Evolutionary conservation across 2,113 vertebrate species (phyloP).

Genomic region (Ceyx margarethae): DNA sequence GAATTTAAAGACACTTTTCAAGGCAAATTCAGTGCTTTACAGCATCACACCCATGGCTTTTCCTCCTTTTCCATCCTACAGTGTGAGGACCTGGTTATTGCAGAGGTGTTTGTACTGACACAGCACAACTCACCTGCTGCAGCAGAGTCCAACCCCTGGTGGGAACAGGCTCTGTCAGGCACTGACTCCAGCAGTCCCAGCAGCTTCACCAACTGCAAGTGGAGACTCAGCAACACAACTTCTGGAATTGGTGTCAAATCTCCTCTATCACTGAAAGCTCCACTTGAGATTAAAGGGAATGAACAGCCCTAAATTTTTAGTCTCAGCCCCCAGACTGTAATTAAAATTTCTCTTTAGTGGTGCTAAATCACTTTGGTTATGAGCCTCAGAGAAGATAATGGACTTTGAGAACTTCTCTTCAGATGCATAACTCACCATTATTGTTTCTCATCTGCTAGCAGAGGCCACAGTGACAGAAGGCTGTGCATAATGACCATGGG

Average conservation of each 20-base stretch:
- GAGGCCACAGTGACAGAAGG: background rate
- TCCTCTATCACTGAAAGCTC: background rate
- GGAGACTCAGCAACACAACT: background rate
- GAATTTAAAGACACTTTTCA: background rate
- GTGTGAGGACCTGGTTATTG: background rate
- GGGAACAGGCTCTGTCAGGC: background rate
- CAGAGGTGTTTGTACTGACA: background rate
- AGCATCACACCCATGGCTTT: background rate
- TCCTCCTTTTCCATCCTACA: background rate
- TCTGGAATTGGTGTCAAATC: background rate
- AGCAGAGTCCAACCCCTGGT: background rate
- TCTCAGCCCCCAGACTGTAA: background rate
- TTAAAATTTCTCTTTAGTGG: conserved; percentile 5
- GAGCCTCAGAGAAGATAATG: background rate
- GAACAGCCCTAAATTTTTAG: background rate
- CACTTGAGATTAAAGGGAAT: background rate
- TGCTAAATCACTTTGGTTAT: conserved; percentile 4
- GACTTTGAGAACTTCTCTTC: background rate
- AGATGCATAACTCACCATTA: background rate
- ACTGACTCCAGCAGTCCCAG: background rate
- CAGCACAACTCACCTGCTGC: background rate
- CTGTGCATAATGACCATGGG: background rate
- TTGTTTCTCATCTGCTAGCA: background rate
- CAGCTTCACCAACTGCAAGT: background rate
- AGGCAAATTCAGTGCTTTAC: background rate